Conservation (phyloP, 2,113 vertebrate genomes). For the Antechinus stuartii region DNA sequence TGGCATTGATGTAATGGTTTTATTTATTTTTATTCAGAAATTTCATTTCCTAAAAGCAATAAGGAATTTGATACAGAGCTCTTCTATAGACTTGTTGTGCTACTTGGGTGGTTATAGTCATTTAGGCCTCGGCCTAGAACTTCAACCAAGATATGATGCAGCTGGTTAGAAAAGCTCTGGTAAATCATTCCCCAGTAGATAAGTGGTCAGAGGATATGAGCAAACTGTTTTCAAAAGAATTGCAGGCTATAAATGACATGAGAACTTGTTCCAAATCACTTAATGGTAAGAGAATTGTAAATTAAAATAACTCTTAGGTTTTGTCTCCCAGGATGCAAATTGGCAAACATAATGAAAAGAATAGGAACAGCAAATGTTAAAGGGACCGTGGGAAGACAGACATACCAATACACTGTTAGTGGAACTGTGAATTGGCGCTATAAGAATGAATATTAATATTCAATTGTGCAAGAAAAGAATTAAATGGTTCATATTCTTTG, state of each 20-base stretch:
- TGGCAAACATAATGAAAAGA: neutral
- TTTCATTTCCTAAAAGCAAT: neutral
- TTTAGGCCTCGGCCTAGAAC: neutral
- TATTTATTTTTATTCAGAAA: neutral
- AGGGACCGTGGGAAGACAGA: neutral
- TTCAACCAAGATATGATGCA: neutral
- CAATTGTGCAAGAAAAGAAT: neutral
- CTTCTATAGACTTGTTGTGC: neutral
- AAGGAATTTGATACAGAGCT: neutral
- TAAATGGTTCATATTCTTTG: neutral
- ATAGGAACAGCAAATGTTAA: neutral
- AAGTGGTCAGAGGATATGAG: neutral
- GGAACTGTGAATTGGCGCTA: neutral
- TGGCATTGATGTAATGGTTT: neutral
- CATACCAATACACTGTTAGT: neutral
- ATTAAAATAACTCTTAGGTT: neutral
- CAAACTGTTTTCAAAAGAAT: neutral
- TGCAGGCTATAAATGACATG: neutral
- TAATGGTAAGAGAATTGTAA: neutral
- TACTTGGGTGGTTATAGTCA: neutral
- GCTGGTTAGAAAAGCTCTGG: neutral
- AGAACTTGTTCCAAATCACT: neutral
- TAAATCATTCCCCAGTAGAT: neutral
- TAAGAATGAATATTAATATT: neutral
- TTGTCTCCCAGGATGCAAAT: conserved; percentile 4